Conservation (phyloP, 1,140 invertebrate species). For the Pseudomyrmex dendroicus region DNA sequence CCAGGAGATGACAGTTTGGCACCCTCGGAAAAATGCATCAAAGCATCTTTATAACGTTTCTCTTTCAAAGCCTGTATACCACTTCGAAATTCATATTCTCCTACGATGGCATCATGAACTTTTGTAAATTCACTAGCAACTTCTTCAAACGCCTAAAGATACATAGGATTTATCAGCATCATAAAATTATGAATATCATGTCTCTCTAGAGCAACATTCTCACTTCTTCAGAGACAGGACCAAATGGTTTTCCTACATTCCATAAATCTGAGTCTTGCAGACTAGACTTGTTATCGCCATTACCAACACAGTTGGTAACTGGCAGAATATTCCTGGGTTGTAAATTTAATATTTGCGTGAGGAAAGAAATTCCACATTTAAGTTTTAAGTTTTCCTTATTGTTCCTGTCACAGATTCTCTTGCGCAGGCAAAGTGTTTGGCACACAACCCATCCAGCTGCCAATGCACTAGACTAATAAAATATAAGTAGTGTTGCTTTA, state of each 20-base stretch:
- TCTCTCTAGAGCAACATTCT: conserved; percentile 74
- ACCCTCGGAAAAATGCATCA: conserved; percentile 84
- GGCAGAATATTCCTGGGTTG: conserved; percentile 70
- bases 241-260: conserved; percentile 56
- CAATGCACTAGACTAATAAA: conserved; percentile 76
- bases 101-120: conserved; percentile 74
- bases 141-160: conserved; percentile 74
- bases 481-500: conserved; percentile 32
- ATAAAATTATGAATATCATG: conserved; percentile 59
- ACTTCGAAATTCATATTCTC: conserved; percentile 80
- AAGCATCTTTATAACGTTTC: conserved; percentile 79
- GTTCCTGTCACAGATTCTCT: conserved; percentile 65
- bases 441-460: conserved; percentile 75
- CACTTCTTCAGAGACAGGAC: conserved; percentile 81
- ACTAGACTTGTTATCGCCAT: conserved; percentile 51
- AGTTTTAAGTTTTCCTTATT: conserved; percentile 25
- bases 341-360: conserved; percentile 68
- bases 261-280: conserved; percentile 42
- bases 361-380: conserved; percentile 59
- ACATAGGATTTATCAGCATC: conserved; percentile 18
- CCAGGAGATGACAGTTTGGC: conserved; percentile 86
- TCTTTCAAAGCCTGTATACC: conserved; percentile 81
- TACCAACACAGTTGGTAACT: conserved; percentile 68
- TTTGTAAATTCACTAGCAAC: conserved; percentile 74
- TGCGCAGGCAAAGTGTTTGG: conserved; percentile 71